phyloP scores from a whole-genome alignment of 2,888 invertebrate genomes.

The Megastigmus dorsalis region DNA sequence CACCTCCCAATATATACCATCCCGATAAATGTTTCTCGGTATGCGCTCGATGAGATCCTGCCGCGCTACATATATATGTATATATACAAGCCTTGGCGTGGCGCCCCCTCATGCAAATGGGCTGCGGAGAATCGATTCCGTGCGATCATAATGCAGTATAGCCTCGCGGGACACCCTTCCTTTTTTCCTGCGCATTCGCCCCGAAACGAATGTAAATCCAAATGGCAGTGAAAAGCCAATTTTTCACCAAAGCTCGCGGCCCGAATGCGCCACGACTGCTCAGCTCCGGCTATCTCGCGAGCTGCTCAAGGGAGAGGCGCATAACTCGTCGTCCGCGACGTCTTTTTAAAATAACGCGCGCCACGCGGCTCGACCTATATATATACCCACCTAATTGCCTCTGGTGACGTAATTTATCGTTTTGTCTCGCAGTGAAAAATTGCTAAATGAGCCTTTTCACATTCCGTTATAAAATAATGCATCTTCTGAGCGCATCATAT shows the following conservation, averaged over 20 bases:
- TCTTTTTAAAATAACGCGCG: not conserved
- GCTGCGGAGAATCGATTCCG: conserved; percentile 44
- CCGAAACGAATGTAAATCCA: conserved; percentile 45
- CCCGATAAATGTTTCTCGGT: conserved; percentile 33
- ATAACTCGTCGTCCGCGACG: not conserved
- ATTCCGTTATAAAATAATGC: no score
- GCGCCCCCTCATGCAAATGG: conserved; percentile 47
- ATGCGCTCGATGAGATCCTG: not conserved
- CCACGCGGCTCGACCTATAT: not conserved
- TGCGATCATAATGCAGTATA: conserved; percentile 39
- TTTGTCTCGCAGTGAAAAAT: no score
- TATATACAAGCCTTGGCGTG: no score
- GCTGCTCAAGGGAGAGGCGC: no score
- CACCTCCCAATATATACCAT: not conserved
- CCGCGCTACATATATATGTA: no score
- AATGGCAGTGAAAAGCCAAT: conserved; percentile 47
- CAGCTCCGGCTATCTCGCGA: conserved; percentile 1
- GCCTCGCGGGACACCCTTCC: not conserved
- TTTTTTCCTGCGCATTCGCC: not conserved
- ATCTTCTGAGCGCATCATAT: no score
- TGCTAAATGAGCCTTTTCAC: no score
- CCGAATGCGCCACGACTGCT: not conserved
- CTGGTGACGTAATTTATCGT: no score
- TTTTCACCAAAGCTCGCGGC: conserved; percentile 41
- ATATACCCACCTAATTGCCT: no score